These are phyloP conservation scores for Cinclus mexicanus DNA, from an alignment of 2,113 vertebrate genomes.

Conservation along the genomic window DNA sequence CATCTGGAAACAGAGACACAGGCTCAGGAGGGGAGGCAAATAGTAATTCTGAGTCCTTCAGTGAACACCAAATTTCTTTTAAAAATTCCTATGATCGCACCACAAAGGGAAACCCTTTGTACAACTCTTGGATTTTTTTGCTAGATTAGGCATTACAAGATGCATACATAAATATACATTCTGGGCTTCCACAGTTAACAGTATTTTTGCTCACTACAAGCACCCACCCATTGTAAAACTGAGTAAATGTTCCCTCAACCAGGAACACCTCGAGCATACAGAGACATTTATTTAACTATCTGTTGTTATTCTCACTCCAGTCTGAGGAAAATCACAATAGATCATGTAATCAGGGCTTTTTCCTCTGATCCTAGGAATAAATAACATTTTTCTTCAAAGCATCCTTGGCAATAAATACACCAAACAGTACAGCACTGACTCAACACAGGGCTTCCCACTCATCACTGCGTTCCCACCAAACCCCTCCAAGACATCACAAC, in stretches of 20 bases:
- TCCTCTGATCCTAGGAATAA: neutral
- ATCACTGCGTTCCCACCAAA: neutral
- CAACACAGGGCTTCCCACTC: neutral
- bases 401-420: neutral
- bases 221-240: neutral
- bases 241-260: neutral
- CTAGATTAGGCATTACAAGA: neutral
- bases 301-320: neutral
- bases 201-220: neutral
- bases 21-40: neutral
- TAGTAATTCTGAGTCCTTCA: neutral
- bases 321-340: neutral
- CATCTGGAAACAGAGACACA: neutral
- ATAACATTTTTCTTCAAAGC: neutral
- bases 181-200: neutral
- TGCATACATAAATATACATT: fast-evolving
- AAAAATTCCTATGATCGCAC: neutral
- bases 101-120: neutral
- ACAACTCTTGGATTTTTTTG: neutral
- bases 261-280: neutral
- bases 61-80: neutral
- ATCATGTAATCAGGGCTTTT: neutral
- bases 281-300: neutral
- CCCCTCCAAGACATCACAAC: neutral
- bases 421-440: neutral